Percentiles rank a stretch among this genome's conserved stretches.
phyloP scores from a whole-genome alignment of 2,113 vertebrate species.

The Pangasianodon gigas region DNA sequence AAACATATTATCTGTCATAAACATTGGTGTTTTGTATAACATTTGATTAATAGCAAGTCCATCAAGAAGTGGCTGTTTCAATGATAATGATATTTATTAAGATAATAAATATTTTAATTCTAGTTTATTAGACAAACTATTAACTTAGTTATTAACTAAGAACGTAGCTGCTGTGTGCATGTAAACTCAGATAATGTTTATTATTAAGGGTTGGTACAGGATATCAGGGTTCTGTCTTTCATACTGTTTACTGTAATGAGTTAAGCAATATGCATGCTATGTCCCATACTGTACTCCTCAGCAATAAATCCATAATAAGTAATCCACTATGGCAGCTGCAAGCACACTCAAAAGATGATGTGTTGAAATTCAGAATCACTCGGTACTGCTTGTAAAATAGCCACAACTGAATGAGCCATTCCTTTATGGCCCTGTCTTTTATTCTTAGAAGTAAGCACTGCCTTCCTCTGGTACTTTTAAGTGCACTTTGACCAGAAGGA shows the following conservation, averaged over 20 bases:
- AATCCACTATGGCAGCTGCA: too few species aligned
- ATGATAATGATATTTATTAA: neutral
- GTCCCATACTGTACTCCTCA: neutral
- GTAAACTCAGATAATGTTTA: neutral
- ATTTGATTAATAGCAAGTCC: neutral
- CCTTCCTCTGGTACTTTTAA: neutral
- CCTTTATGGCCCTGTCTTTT: neutral
- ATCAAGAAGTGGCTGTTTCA: neutral
- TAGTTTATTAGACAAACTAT: neutral
- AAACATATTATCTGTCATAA: neutral
- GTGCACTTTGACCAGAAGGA: neutral
- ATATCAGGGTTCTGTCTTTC: neutral
- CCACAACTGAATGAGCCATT: neutral
- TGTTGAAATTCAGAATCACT: neutral
- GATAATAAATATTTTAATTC: neutral
- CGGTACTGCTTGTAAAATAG: neutral
- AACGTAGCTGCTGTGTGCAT: neutral
- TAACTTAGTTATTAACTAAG: too few species aligned
- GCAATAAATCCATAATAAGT: neutral
- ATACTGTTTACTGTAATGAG: neutral
- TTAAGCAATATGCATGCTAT: neutral
- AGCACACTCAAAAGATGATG: neutral
- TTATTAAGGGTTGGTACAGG: neutral
- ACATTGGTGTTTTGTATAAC: neutral
- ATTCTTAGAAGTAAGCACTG: too few species aligned